Base-by-base conservation (phyloP, 1,140 invertebrate genomes). In the Meteorus sp. region DNA sequence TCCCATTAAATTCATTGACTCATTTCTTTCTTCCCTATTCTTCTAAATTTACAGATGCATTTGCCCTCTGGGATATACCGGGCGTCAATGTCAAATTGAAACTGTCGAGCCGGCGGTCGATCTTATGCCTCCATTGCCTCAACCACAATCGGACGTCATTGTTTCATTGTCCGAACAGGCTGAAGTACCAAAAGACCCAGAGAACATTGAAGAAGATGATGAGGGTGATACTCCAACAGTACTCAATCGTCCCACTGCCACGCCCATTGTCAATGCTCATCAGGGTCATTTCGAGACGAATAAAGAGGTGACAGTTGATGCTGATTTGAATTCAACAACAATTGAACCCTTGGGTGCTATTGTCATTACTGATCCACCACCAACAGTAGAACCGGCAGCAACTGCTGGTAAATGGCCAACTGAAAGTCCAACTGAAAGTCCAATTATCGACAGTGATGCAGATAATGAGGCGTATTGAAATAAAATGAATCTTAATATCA, bases 351-450 rank as follows among this genome's bases (percentile, higher is more conserved):
- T 78, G 8, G 74, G 67, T 0, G 69, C 72, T 1, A 76, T 78
- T 44, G 63, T 74, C 20, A 69, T 80, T 20, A 78, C 75, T 11
- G 70, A 72, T 57, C 60, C 70, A 15, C 72, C 78, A 5, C 44
- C 59, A 0, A 68, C 52, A 17, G 64, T 70, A 8, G 71, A 77
- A 52, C 67, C 74, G 22, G 63, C 71, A 11, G 75, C 76, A 3
- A 78, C 76, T 5, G 75, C 76, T 20, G 78, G 75, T 27, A 80
- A 78, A 69, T 79, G 78, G 78, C 77, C 76, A 20, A 75, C 74
- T 7, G 76, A 80, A 57, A 31, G 67, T 7, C 65, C 74, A 5
- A 78, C 75, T 3, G 67, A 72, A 29, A 45, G 58, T 5, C 61
- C 77, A 0, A 41, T 61, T 6, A 62, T 58, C 47, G 73, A 77